A percentile compares a stretch with the other conserved stretches of the same genome.
These are phyloP conservation scores for Bombylius major DNA, from an alignment of 2,888 invertebrate genomes.

Conservation along the genomic window DNA sequence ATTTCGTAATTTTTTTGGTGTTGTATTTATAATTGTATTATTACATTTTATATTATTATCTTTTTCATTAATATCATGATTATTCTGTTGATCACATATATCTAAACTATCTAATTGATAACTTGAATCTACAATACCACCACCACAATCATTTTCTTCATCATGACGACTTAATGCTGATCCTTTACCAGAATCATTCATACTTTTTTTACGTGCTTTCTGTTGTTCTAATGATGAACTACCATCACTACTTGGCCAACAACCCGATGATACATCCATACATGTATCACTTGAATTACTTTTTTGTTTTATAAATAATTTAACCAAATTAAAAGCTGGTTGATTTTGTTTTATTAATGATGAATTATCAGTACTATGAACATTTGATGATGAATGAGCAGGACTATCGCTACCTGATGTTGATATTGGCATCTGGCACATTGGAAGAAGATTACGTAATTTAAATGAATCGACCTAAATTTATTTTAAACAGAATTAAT, in stretches of 20 bases:
- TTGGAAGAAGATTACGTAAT: conserved; percentile 33
- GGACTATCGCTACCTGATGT: conserved; percentile 19
- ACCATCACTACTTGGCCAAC: conserved; percentile 50
- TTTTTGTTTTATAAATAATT: conserved; percentile 81
- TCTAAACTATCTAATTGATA: conserved; percentile 27
- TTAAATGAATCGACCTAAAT: conserved; percentile 25
- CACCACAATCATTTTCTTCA: conserved; percentile 26
- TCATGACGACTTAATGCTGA: conserved; percentile 36
- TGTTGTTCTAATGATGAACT: conserved; percentile 27
- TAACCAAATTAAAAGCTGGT: conserved; percentile 69
- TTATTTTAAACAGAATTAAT: background rate
- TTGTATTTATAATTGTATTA: conserved; percentile 1
- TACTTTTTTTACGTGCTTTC: conserved; percentile 34
- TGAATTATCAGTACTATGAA: conserved; percentile 9
- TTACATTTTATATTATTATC: background rate
- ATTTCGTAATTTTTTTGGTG: conserved; percentile 14
- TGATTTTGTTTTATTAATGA: conserved; percentile 35
- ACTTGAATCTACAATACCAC: conserved; percentile 21
- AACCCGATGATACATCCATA: conserved; percentile 68
- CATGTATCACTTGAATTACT: conserved; percentile 67
- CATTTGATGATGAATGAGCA: conserved; percentile 16
- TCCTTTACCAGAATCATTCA: conserved; percentile 37
- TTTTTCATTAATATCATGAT: background rate
- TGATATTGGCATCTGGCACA: conserved; percentile 37
- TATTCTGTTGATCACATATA: conserved; percentile 15